These are phyloP conservation scores for Mercenaria mercenaria DNA, from an alignment of 1,140 invertebrate genomes.

Conservation along the genomic window DNA sequence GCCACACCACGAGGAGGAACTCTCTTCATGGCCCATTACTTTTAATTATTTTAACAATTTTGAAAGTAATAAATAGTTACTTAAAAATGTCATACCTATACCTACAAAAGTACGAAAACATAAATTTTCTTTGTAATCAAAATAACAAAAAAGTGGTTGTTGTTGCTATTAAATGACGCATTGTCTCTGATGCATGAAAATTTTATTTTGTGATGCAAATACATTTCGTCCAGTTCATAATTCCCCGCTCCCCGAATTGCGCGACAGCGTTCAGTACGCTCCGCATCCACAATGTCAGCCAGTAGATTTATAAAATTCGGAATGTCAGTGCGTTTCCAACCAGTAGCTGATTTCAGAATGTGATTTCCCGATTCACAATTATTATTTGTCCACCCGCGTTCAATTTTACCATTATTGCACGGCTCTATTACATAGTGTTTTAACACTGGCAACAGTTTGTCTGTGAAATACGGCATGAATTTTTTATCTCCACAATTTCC, in stretches of 20 bases:
- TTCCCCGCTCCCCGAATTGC: not conserved
- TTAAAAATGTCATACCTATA: too few species aligned
- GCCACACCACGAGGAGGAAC: too few species aligned
- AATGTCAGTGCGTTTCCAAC: not conserved
- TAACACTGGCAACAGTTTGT: slow-evolving; percentile 1
- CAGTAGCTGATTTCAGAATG: not conserved
- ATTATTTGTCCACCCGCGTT: slow-evolving; percentile 26
- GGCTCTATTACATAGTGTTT: not conserved
- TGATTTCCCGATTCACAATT: slow-evolving; percentile 9
- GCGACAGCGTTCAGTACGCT: not conserved
- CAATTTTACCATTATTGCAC: not conserved
- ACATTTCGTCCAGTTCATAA: not conserved
- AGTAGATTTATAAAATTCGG: not conserved
- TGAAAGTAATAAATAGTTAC: too few species aligned
- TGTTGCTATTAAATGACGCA: too few species aligned
- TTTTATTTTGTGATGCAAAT: not conserved
- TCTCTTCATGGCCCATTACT: too few species aligned
- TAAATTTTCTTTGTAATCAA: too few species aligned
- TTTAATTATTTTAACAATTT: too few species aligned
- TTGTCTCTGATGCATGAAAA: too few species aligned
- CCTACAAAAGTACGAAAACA: too few species aligned
- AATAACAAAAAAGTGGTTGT: too few species aligned
- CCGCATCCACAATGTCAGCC: not conserved
- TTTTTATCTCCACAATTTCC: not conserved
- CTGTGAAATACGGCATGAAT: not conserved